Base-by-base conservation (phyloP, 92 coral and sea anemone species). In the Desmophyllum pertusum region DNA sequence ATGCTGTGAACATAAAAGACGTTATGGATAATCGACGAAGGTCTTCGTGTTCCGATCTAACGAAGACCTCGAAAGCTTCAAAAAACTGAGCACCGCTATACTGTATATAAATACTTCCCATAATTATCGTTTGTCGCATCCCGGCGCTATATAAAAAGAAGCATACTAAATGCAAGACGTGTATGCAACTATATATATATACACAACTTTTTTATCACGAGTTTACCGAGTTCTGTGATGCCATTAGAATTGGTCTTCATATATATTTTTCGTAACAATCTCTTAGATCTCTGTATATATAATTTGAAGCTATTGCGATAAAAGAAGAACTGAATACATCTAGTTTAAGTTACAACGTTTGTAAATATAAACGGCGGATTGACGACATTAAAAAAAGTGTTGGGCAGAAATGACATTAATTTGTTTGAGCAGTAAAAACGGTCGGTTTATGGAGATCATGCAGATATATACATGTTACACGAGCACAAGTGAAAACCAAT, bases 11-110 rank as follows among this genome's bases (percentile, higher is more conserved):
- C 75, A 5, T 48, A n/a, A 43, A 64, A 42, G 84, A 46, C 31
- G 39, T 6, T 18, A 64, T 33, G 61, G 59, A 41, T 21, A 45
- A 65, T 19, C 40, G 70, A 19, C 70, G 75, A 66, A 79, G 75
- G 23, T 65, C 64, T 8, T 79, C 63, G 30, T 79, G 75, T 33
- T 79, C 75, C 61, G 75, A 79, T 45, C 39, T 63, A 15, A 30
- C 27, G 57, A 64, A 64, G 42, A 41, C 3, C 59, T 3, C 30
- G 15, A 43, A 31, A 79, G 31, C 29, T 31, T 43, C 73, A 41
- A 65, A 79, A 30, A 33, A 63, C 61, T 79, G 30, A 66, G 15
- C 74, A 79, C 40, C 45, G 29, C 36, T 33, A 59, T 6, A 15
- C n/a, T 31, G 59, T 1, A 43, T 29, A 6, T 50, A 15, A 50